Evolutionary conservation across 2,113 vertebrate species (phyloP), one percentile per base, ranked within the genome.

Genomic region (Micronisus gabar): DNA sequence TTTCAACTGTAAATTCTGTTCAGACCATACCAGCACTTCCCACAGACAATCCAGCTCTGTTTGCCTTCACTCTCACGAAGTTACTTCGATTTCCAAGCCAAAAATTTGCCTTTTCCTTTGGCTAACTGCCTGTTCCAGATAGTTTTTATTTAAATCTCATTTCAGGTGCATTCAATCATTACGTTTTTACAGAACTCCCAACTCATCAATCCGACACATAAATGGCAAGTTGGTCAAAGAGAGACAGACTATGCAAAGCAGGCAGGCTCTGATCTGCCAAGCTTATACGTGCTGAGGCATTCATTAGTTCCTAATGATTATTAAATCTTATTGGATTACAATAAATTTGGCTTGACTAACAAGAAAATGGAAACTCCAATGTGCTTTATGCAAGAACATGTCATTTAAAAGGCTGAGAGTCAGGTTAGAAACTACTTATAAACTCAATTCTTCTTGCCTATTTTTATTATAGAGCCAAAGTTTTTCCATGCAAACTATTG

Each of bases 241-340:
- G 10, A 95, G 50, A 90, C 47, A 84, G 45, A 65, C 75, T 90
- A 63, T 63, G 82, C 59, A 95, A 95, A 97, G 72, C 34, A 70
- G 82, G 45, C n/a, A 93, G 79, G 41, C 71, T 92, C 67, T 88
- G 63, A 81, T 90, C 75, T 80, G 95, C 85, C 79, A 96, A 86
- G 93, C 75, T 83, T 47, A 50, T 74, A 93, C 15, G 6, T 96
- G 93, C 86, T 74, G 47, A 86, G 59, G 94, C 92, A 94, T 93
- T 86, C 71, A 84, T 94, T 93, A 96, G 32, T 34, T 95, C 55
- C 50, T 94, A 96, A 88, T 84, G 63, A 97, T 93, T 94, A 93
- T 80, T 95, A 97, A 78, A 78, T 88, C 74, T 92, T 88, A 93
- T 26, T 94, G 82, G 63, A 94, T 96, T 96, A 94, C 68, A 93